Percentiles rank a stretch among this genome's conserved stretches.
Conservation (phyloP, 1,140 invertebrate genomes). For the Hycleus phaleratus region DNA sequence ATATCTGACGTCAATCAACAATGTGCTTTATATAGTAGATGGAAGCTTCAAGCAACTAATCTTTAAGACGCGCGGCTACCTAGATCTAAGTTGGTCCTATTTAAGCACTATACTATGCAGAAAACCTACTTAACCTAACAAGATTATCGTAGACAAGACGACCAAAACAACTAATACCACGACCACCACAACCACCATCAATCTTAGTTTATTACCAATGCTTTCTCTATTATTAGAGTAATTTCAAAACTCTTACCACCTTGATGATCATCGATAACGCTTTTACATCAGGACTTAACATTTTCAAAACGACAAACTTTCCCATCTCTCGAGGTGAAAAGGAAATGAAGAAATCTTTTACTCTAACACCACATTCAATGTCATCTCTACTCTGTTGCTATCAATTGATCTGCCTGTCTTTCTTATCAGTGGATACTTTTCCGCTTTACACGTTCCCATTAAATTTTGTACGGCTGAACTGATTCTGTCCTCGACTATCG, state of each 20-base stretch:
- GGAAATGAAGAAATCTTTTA: slow-evolving; percentile 31
- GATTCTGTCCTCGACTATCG: slow-evolving; percentile 14
- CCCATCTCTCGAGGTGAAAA: slow-evolving; percentile 26
- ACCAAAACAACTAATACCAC: slow-evolving; percentile 32
- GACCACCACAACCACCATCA: neutral
- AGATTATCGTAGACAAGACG: slow-evolving; percentile 54
- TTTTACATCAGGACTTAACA: slow-evolving; percentile 8
- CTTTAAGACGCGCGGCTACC: slow-evolving; percentile 48
- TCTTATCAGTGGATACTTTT: slow-evolving; percentile 38
- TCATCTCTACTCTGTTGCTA: slow-evolving; percentile 34
- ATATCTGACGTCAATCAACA: slow-evolving; percentile 18
- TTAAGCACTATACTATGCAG: slow-evolving; percentile 56
- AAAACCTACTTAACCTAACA: slow-evolving; percentile 60
- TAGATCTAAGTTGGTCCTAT: slow-evolving; percentile 31
- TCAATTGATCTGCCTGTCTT: slow-evolving; percentile 40
- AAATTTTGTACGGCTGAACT: slow-evolving; percentile 25
- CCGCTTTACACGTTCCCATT: slow-evolving; percentile 36
- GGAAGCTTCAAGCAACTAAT: slow-evolving; percentile 43
- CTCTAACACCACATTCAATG: slow-evolving; percentile 32
- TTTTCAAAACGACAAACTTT: slow-evolving; percentile 15
- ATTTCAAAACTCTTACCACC: neutral
- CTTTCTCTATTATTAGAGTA: neutral
- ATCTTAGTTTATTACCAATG: slow-evolving; percentile 31
- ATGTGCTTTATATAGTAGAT: slow-evolving; percentile 33
- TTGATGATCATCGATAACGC: neutral